Evolutionary conservation across 2,888 invertebrate genomes (phyloP), one percentile per base, ranked within the genome.

Genomic region (Rapana venosa): DNA sequence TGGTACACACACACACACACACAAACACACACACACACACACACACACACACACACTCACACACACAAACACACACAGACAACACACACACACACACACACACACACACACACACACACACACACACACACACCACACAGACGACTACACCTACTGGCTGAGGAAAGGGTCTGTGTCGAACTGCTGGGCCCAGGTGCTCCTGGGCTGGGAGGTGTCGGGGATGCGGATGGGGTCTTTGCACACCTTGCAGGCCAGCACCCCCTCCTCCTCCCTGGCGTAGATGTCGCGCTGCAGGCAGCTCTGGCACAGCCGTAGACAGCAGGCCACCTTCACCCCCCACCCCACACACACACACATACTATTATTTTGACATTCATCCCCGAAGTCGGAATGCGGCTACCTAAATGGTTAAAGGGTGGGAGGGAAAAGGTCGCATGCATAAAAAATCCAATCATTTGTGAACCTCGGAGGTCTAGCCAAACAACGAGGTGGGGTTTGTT

Each of bases 231-330:
- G n/a, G 13, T 26, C 79, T 35, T 35, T 56, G 30, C 90, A 90
- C 36, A 90, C 81, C 20, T 26, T 58, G 61, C 90, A 90, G 61
- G 87, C 58, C 61, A 90, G n/a, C 32, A 66, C 35, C 11, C 87
- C 90, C 22, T 35, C 30, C 66, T 81, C 58, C 20, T 35, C 87
- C 47, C 36, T 66, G 77, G 20, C 84, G 81, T 90, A 58, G 58
- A 90, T 87, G 61, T 87, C 58, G 47, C 58, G 56, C 81, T 90
- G 90, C 58, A 90, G 87, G 36, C 90, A 90, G 32, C 32, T 66
- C 35, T 56, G 77, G n/a, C 90, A 90, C 87, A 87, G 74, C 2
- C 90, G 77, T 20, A 77, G 87, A 32, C 90, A 90, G 87, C 90
- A 90, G 30, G 79, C 90, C 81, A 85, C 58, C 84, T 85, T 58